A percentile compares a stretch with the other conserved stretches of the same genome.
Evolutionary conservation across 1,140 invertebrate genomes (phyloP).

Genomic region (Battus philenor): DNA sequence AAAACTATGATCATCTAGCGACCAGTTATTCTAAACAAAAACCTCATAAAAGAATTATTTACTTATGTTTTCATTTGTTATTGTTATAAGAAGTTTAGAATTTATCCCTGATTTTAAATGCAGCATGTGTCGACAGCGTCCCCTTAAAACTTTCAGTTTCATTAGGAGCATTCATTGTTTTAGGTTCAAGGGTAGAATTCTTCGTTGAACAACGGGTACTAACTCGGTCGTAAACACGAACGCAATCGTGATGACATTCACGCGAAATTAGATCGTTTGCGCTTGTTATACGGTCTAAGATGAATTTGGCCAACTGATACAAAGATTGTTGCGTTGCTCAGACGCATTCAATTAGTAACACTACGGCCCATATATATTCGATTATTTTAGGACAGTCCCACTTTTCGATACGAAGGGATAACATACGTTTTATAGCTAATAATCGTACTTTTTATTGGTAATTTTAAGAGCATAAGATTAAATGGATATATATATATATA

Average conservation of each 20-base stretch:
- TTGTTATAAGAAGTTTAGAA: no score
- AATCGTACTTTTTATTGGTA: no score
- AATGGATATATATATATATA: no score
- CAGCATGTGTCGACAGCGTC: no score
- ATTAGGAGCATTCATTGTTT: constrained; percentile 36
- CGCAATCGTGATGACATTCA: neutral
- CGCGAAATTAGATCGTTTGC: neutral
- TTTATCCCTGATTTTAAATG: no score
- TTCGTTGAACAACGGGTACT: constrained; percentile 10
- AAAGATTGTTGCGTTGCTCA: neutral
- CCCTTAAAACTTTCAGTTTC: constrained; percentile 40
- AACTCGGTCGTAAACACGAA: constrained; percentile 2
- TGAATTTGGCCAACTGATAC: neutral
- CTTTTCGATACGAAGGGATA: no score
- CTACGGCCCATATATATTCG: neutral
- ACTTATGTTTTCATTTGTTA: no score
- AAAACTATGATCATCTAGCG: no score
- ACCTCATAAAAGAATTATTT: no score
- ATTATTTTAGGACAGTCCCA: neutral
- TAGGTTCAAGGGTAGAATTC: constrained; percentile 37
- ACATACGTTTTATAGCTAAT: no score
- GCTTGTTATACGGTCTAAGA: neutral
- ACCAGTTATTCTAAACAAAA: no score
- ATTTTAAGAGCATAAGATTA: no score
- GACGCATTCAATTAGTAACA: constrained; percentile 1